These are phyloP conservation scores for Drosophila subobscura DNA, from an alignment of 1,140 invertebrate species.

Conservation along the genomic window DNA sequence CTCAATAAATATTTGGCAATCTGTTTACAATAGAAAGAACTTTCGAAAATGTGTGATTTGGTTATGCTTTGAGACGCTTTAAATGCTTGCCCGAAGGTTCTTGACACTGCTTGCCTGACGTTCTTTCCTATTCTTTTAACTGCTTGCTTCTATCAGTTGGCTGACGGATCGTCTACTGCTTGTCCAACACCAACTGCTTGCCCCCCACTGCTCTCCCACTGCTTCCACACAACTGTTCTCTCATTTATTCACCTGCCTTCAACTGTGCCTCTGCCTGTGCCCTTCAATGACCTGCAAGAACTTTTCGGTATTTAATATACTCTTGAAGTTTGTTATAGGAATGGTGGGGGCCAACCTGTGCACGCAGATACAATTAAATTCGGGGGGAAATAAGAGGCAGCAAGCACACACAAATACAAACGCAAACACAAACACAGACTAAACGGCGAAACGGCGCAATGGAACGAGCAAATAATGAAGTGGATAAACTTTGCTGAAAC, in stretches of 20 bases:
- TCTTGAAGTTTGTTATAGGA: background rate
- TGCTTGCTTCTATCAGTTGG: no score
- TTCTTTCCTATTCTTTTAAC: no score
- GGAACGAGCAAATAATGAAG: conserved; percentile 81
- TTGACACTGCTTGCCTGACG: no score
- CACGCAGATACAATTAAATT: conserved; percentile 76
- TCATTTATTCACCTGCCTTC: conserved; percentile 8
- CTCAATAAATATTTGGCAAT: background rate
- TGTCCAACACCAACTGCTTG: background rate
- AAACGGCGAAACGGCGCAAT: conserved; percentile 69
- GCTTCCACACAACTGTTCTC: background rate
- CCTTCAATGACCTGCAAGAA: conserved; percentile 60
- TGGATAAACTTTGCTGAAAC: conserved; percentile 74
- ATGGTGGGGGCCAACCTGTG: conserved; percentile 10
- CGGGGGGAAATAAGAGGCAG: conserved; percentile 48
- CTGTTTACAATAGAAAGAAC: no score
- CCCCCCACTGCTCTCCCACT: background rate
- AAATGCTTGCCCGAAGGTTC: no score
- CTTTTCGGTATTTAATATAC: conserved; percentile 66
- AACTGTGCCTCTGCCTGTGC: background rate
- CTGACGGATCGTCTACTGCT: no score
- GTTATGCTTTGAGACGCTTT: no score
- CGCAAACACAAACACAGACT: conserved; percentile 56
- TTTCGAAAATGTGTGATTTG: no score
- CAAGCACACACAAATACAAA: conserved; percentile 57